These are phyloP conservation scores for Torymus auratus DNA, from an alignment of 2,888 invertebrate species.

Conservation along the genomic window DNA sequence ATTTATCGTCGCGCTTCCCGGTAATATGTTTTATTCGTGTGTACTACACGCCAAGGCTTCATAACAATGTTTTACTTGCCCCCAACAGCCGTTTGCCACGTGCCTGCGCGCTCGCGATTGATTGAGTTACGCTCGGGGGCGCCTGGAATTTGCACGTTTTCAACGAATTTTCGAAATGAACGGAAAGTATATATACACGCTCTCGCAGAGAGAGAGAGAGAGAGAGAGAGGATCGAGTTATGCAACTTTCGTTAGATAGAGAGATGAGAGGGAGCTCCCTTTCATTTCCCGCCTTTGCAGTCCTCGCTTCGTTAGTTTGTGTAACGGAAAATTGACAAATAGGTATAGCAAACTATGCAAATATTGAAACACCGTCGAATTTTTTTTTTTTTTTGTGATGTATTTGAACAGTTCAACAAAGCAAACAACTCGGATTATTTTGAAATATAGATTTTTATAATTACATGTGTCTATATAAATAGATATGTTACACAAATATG, in stretches of 20 bases:
- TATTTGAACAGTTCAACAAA: no score
- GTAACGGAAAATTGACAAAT: slow-evolving; percentile 12
- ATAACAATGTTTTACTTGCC: no score
- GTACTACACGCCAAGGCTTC: no score
- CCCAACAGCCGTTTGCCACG: no score
- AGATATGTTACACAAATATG: no score
- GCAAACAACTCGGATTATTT: neutral
- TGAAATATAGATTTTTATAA: no score
- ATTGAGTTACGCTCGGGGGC: neutral
- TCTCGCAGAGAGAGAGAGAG: no score
- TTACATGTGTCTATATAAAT: no score
- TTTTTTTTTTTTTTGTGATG: neutral
- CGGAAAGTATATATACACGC: neutral
- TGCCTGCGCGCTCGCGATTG: slow-evolving; percentile 8
- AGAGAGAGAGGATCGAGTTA: slow-evolving; percentile 27
- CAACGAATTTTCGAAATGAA: no score
- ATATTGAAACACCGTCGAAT: neutral
- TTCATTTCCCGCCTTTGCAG: no score
- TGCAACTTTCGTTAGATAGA: neutral
- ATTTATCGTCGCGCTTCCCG: slow-evolving; percentile 1
- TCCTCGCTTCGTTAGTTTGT: neutral
- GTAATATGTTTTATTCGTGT: slow-evolving; percentile 28
- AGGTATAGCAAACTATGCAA: slow-evolving; percentile 1
- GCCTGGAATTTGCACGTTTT: neutral
- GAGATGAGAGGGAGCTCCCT: slow-evolving; percentile 1